These are phyloP conservation scores for Micropterix aruncella DNA, from an alignment of 2,888 invertebrate genomes.

Conservation along the genomic window DNA sequence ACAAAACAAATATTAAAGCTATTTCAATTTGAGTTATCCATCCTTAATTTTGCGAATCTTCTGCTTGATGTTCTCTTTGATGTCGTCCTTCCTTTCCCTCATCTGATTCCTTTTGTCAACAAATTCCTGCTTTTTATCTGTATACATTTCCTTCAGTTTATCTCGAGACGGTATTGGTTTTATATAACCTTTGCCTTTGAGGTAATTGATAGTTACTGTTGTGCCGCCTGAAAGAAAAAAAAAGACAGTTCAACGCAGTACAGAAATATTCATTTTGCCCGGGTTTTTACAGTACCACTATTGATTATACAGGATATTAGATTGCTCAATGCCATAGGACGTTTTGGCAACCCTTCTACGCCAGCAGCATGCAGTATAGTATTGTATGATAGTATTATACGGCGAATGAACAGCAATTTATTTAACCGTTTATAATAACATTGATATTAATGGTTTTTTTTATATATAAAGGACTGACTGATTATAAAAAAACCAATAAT, in stretches of 20 bases:
- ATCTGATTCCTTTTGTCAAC: conserved; percentile 22
- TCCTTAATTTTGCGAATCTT: conserved; percentile 33
- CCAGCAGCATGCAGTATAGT: background rate
- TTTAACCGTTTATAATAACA: too few species aligned
- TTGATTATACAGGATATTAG: too few species aligned
- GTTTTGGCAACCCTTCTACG: too few species aligned
- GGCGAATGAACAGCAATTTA: too few species aligned
- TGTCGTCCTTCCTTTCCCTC: conserved; percentile 20
- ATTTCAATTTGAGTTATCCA: conserved; percentile 11
- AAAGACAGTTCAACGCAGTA: conserved; percentile 3
- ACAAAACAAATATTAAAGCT: too few species aligned
- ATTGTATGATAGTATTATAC: background rate
- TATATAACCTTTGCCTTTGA: conserved; percentile 68
- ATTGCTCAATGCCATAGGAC: too few species aligned
- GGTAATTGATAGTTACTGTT: conserved; percentile 67
- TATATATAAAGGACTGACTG: too few species aligned
- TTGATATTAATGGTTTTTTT: too few species aligned
- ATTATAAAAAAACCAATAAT: too few species aligned
- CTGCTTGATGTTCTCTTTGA: conserved; percentile 36
- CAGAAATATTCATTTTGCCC: background rate
- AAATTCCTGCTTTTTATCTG: conserved; percentile 38
- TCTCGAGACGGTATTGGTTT: conserved; percentile 63
- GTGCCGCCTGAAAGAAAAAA: conserved; percentile 53
- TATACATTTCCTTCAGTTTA: conserved; percentile 47
- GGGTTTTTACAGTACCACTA: conserved; percentile 4